Conservation (phyloP, 2,888 invertebrate species). For the Cephus nigrinus region DNA sequence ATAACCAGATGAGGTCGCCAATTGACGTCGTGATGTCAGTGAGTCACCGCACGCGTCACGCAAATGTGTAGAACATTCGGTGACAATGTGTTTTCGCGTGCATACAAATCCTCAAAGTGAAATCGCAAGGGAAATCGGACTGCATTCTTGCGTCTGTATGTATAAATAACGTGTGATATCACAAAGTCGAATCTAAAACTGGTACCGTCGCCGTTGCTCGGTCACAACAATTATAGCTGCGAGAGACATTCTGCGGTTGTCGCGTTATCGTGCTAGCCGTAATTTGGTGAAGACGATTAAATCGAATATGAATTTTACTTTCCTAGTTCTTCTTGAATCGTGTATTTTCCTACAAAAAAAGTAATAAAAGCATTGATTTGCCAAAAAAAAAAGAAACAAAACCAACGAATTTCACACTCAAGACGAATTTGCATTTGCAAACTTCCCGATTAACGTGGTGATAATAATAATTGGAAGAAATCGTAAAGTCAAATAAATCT, state of each 20-base stretch:
- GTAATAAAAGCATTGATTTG: no score
- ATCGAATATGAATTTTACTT: neutral
- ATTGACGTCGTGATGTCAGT: neutral
- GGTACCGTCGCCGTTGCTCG: neutral
- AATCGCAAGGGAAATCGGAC: neutral
- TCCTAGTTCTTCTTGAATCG: no score
- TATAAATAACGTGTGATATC: neutral
- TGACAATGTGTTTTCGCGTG: no score
- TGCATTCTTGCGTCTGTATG: neutral
- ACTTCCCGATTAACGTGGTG: no score
- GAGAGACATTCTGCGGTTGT: neutral
- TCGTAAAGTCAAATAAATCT: no score
- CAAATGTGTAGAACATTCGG: no score
- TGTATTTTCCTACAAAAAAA: no score
- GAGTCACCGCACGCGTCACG: neutral
- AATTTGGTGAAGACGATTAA: neutral
- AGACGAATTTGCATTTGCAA: no score
- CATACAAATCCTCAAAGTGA: neutral
- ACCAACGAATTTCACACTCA: no score
- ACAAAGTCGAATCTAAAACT: neutral
- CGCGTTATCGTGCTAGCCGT: neutral
- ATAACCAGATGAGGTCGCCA: neutral
- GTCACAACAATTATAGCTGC: neutral
- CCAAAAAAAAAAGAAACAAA: no score
- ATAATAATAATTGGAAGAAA: no score